phyloP scores from a whole-genome alignment of 2,888 invertebrate genomes.

The Drosophila formosana region DNA sequence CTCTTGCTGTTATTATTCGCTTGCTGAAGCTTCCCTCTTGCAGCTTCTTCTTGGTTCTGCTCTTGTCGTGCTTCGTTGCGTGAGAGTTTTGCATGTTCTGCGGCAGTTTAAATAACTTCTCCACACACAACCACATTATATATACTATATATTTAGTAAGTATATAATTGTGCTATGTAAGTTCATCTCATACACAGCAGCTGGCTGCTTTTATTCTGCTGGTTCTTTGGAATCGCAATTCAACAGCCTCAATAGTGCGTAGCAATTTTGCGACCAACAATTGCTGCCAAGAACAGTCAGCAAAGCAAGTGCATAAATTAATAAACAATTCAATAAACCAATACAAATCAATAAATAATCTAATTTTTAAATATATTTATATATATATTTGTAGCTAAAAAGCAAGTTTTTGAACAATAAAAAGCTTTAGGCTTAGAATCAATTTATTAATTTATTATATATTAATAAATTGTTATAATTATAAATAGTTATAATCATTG shows the following conservation, averaged over 20 bases:
- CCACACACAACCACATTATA: slow-evolving; percentile 18
- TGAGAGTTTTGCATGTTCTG: slow-evolving; percentile 74
- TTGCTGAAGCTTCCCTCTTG: slow-evolving; percentile 3
- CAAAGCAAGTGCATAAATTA: no score
- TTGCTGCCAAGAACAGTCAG: not conserved
- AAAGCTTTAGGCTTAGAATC: no score
- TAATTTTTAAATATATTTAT: no score
- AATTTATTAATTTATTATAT: no score
- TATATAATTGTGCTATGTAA: slow-evolving; percentile 12
- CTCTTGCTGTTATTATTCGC: slow-evolving; percentile 27
- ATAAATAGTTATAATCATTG: no score
- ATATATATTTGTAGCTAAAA: no score
- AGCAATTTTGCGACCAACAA: not conserved
- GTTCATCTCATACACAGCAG: slow-evolving; percentile 19
- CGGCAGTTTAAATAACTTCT: slow-evolving; percentile 45
- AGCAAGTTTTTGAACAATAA: no score
- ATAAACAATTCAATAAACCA: no score
- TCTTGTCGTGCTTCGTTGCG: slow-evolving; percentile 73
- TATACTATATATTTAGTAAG: not conserved
- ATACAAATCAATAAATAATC: no score
- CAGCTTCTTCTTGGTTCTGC: slow-evolving; percentile 9
- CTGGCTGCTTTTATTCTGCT: not conserved
- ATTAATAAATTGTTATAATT: no score
- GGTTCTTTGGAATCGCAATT: not conserved
- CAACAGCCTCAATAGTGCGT: not conserved